Percentiles rank a stretch among this genome's conserved stretches.
Conservation (phyloP, 2,113 vertebrate genomes). For the Chaetodon trifascialis region DNA sequence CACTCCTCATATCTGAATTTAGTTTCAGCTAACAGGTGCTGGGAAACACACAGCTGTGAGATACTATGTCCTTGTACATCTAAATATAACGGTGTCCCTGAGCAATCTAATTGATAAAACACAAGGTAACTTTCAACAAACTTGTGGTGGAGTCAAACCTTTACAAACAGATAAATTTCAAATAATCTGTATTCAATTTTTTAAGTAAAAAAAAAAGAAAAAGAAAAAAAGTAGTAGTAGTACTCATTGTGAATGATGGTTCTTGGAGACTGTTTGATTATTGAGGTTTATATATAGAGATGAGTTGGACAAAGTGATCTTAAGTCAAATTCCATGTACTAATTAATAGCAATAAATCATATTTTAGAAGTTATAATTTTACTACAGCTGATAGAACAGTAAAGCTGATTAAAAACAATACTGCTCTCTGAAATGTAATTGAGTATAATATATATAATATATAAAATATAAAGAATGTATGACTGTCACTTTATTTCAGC, state of each 20-base stretch:
- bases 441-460: not conserved
- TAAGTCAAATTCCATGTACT: not conserved
- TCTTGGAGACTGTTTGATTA: not conserved
- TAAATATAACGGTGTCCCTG: conserved; percentile 24
- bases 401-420: not conserved
- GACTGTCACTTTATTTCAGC: too few relatives aligned
- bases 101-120: not conserved
- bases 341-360: not conserved
- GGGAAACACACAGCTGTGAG: conserved; percentile 48
- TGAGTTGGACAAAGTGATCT: not conserved
- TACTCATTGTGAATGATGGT: not conserved
- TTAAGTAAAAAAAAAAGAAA: too few relatives aligned
- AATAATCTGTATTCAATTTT: not conserved
- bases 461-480: not conserved
- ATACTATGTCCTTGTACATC: not conserved
- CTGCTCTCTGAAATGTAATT: not conserved
- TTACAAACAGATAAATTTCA: not conserved
- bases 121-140: not conserved
- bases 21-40: conserved; percentile 11
- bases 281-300: not conserved
- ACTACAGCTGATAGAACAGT: not conserved
- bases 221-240: not conserved
- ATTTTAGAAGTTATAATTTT: not conserved
- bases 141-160: not conserved
- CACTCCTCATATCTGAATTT: not conserved